These are phyloP conservation scores for Uropetala carovei DNA, from an alignment of 2,888 invertebrate species.

Conservation along the genomic window DNA sequence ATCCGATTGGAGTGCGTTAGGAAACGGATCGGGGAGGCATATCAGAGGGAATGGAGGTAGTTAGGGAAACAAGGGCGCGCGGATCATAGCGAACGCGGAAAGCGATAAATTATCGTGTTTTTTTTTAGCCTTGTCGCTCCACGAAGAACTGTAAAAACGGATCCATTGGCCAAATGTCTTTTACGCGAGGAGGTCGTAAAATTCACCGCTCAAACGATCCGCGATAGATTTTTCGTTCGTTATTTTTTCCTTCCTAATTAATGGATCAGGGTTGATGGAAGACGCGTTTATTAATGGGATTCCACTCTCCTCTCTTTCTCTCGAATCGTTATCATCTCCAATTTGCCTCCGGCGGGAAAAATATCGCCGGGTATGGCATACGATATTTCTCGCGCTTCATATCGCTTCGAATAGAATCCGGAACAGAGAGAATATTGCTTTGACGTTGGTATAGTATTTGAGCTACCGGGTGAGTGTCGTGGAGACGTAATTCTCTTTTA, in stretches of 20 bases:
- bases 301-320: neutral
- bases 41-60: neutral
- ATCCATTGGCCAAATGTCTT: neutral
- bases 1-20: no score
- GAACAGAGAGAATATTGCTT: neutral
- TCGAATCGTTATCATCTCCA: neutral
- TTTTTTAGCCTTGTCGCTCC: neutral
- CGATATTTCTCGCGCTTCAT: neutral
- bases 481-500: neutral
- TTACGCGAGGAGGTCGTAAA: slow-evolving; percentile 19
- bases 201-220: neutral
- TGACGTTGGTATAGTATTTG: neutral
- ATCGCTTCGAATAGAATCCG: neutral
- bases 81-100: neutral
- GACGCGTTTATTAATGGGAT: neutral
- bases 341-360: neutral
- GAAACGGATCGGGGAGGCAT: no score
- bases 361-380: neutral
- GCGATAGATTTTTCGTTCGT: neutral
- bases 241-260: slow-evolving; percentile 15
- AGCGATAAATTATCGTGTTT: neutral
- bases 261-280: neutral
- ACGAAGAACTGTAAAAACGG: neutral
- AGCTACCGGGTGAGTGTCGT: neutral
- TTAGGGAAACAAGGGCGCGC: neutral